Evolutionary conservation across 2,888 invertebrate genomes (phyloP).

Genomic region (Leptinotarsa rubiginosa): DNA sequence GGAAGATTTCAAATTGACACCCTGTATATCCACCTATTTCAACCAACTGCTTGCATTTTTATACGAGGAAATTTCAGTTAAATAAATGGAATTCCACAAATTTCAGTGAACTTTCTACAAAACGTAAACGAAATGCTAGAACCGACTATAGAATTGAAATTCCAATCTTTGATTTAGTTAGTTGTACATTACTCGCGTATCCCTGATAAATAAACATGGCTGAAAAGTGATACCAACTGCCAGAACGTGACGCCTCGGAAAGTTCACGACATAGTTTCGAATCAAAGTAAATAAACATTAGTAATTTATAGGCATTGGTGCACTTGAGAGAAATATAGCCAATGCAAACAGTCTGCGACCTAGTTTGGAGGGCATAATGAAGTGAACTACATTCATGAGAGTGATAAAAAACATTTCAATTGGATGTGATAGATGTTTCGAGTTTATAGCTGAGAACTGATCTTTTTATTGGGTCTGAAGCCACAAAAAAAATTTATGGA

Average conservation of each 20-base stretch:
- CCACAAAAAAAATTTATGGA: too few relatives aligned
- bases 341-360: not conserved
- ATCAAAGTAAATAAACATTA: constrained; percentile 14
- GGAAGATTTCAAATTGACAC: too few relatives aligned
- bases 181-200: not conserved
- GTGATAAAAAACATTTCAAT: constrained; percentile 2
- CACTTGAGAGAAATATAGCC: constrained; percentile 12
- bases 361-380: not conserved
- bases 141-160: not conserved
- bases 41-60: too few relatives aligned
- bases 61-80: too few relatives aligned
- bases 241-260: not conserved
- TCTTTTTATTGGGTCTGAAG: too few relatives aligned
- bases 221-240: constrained; percentile 7
- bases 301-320: constrained; percentile 10
- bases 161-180: not conserved
- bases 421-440: not conserved
- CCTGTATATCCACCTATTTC: too few relatives aligned
- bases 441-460: too few relatives aligned
- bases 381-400: not conserved
- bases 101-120: too few relatives aligned
- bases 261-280: constrained; percentile 5
- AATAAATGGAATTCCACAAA: too few relatives aligned
- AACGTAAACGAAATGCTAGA: not conserved
- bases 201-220: constrained; percentile 4